Conservation (phyloP, 1,140 invertebrate genomes). For the Bombus pyrosoma region DNA sequence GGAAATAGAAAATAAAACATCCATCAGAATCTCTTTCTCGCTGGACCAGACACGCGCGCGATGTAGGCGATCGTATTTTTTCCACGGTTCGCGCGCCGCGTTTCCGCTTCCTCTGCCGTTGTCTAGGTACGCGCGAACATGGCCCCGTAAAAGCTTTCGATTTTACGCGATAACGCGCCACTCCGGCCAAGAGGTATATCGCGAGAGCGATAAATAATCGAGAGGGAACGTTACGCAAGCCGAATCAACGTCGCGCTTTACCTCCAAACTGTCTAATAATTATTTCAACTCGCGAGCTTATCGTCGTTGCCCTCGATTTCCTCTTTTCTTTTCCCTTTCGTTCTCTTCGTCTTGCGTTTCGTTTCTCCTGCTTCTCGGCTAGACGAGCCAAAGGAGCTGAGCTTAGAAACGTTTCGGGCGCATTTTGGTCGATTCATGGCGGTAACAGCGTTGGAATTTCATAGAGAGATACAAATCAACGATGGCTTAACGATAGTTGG, state of each 20-base stretch:
- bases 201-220: not conserved
- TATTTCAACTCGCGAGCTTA: conserved; percentile 42
- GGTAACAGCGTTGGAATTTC: too few species aligned
- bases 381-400: fast-evolving
- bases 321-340: not conserved
- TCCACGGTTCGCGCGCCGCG: not conserved
- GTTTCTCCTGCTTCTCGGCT: too few species aligned
- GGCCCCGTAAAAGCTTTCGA: conserved; percentile 36
- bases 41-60: not conserved
- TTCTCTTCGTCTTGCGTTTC: too few species aligned
- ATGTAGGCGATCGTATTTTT: not conserved
- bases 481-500: too few species aligned
- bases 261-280: conserved; percentile 33
- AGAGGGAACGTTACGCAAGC: not conserved
- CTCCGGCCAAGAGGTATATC: not conserved
- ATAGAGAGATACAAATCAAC: too few species aligned
- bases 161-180: not conserved
- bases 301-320: not conserved
- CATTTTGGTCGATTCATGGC: too few species aligned
- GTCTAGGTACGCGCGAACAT: not conserved
- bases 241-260: not conserved
- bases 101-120: not conserved
- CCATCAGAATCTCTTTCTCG: conserved; percentile 2
- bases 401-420: too few species aligned
- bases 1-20: conserved; percentile 55